Evolutionary conservation across 2,797 vertebrate genomes (phyloP).

Genomic region (Rhinella marina): DNA sequence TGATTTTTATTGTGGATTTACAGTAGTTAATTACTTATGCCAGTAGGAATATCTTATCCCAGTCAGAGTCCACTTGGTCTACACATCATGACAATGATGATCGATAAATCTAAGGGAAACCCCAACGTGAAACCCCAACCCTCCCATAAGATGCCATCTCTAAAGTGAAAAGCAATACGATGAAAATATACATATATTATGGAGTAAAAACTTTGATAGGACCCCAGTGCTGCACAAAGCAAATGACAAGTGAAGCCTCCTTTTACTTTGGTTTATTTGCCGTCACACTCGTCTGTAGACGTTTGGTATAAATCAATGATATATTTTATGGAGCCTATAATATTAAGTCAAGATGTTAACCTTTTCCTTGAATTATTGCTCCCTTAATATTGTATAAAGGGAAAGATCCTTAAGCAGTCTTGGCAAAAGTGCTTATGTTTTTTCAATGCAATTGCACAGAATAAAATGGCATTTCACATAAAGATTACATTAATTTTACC

Average conservation of each 20-base stretch:
- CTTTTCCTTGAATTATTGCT: slow-evolving; percentile 67
- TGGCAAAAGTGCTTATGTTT: slow-evolving; percentile 64
- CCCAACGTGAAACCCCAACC: background rate
- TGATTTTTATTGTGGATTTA: background rate
- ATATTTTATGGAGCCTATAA: slow-evolving; percentile 65
- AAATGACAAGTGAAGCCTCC: slow-evolving; percentile 62
- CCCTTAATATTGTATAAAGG: slow-evolving; percentile 65
- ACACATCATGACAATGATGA: background rate
- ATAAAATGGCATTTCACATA: slow-evolving; percentile 71
- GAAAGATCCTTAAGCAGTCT: slow-evolving; percentile 64
- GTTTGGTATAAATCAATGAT: slow-evolving; percentile 63
- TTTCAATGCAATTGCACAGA: slow-evolving; percentile 65
- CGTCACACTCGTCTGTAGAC: slow-evolving; percentile 58
- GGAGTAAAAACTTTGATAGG: background rate
- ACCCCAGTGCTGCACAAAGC: slow-evolving; percentile 33
- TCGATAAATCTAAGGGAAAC: background rate
- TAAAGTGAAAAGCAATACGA: background rate
- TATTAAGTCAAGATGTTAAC: slow-evolving; percentile 68
- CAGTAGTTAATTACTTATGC: background rate
- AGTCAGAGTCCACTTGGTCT: background rate
- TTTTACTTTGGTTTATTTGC: slow-evolving; percentile 63
- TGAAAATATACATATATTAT: background rate
- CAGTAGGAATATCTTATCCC: background rate
- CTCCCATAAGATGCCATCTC: background rate
- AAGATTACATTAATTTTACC: slow-evolving; percentile 68